phyloP scores from a whole-genome alignment of 2,888 invertebrate genomes.

The Zootermopsis nevadensis region DNA sequence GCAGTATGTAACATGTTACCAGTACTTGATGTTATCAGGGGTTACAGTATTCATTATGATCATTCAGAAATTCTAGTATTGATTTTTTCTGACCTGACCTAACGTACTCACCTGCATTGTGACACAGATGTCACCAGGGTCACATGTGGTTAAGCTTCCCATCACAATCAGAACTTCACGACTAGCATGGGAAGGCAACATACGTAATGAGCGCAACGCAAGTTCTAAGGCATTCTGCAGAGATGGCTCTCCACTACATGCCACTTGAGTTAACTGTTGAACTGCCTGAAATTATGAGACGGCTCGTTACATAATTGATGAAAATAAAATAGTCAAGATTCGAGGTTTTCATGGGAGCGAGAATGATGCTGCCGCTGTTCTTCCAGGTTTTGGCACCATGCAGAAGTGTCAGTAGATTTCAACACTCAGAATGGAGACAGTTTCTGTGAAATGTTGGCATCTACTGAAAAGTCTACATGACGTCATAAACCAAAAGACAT shows the following conservation, averaged over 20 bases:
- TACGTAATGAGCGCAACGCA: constrained; percentile 84
- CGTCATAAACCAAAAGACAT: too few relatives aligned
- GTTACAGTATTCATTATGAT: background rate
- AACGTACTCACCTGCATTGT: constrained; percentile 76
- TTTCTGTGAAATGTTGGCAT: too few relatives aligned
- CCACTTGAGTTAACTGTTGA: constrained; percentile 67
- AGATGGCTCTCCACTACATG: constrained; percentile 92
- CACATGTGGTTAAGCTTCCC: constrained; percentile 96
- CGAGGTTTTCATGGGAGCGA: too few relatives aligned
- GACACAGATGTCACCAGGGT: constrained; percentile 90
- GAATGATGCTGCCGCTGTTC: too few relatives aligned
- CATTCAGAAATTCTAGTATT: background rate
- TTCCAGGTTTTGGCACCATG: too few relatives aligned
- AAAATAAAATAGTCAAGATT: too few relatives aligned
- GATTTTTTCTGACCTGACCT: background rate
- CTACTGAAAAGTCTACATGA: too few relatives aligned
- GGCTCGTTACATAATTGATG: too few relatives aligned
- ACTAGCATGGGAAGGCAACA: constrained; percentile 94
- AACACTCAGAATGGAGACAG: too few relatives aligned
- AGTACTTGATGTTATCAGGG: too few relatives aligned
- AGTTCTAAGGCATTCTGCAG: constrained; percentile 94
- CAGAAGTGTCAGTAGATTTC: too few relatives aligned
- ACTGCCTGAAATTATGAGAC: constrained; percentile 50
- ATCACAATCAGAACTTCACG: constrained; percentile 92
- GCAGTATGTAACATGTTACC: too few relatives aligned